Evolutionary conservation across 2,888 invertebrate species (phyloP), one percentile per base, ranked within the genome.

Genomic region (Acanthosoma haemorrhoidale): DNA sequence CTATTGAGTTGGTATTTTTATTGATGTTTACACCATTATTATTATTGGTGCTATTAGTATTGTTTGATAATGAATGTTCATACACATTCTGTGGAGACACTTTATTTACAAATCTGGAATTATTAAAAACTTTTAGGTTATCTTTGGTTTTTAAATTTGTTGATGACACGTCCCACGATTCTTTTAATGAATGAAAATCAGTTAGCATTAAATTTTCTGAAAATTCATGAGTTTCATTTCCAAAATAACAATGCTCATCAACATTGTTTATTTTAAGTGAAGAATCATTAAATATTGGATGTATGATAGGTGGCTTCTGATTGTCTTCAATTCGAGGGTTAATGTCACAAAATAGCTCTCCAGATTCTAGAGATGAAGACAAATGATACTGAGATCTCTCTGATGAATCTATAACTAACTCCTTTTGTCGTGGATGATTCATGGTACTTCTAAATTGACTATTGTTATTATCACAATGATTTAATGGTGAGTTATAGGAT

Each of bases 371-470:
- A 39, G 72, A 72, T 21, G 72, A 67, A 25, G 68, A 67, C 25
- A 72, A 63, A 63, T 72, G 67, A 32, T 72, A 72, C 34, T 72
- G 72, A 68, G 60, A 69, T 39, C 70, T 72, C 15, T 72, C 72
- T n/a, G 66, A 63, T 39, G 63, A 36, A 29, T 63, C 63, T 25
- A 63, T 16, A 5, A 41, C 8, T 15, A 21, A 18, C 25, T 63
- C 63, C 39, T 63, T 63, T 4, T 21, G 63, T 21, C 39, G 36
- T 9, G 25, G 36, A 2, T 18, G 38, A 21, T 36, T 39, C n/a
- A 63, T 25, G 29, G 36, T 38, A 38, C 29, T 63, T 63, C 63
- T 63, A 15, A 63, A 41, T 29, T 38, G 41, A 39, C 38, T 63
- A 41, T 15, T 39, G 38, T 31, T 63, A 41, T 39, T 63, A 63